Conservation (phyloP, 1,140 invertebrate species). For the Neomicropteryx cornuta region DNA sequence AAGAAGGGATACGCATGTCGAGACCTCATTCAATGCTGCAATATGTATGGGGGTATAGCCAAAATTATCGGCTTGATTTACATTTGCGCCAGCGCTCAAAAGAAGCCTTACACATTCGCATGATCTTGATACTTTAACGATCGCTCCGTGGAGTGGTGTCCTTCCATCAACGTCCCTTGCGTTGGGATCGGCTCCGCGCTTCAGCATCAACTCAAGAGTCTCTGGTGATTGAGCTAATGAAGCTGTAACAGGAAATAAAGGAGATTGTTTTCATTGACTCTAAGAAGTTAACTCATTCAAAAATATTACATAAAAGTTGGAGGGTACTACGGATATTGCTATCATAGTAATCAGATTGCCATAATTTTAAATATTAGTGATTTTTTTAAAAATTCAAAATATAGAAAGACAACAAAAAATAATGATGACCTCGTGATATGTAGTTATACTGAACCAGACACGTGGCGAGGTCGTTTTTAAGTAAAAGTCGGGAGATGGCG, state of each 20-base stretch:
- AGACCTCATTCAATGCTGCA: slow-evolving; percentile 74
- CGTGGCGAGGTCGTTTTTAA: too few species aligned
- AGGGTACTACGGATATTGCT: too few species aligned
- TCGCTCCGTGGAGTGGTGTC: slow-evolving; percentile 67
- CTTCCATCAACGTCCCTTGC: slow-evolving; percentile 55
- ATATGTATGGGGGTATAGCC: slow-evolving; percentile 74
- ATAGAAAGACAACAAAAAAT: too few species aligned
- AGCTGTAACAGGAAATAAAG: slow-evolving; percentile 33
- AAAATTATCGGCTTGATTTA: slow-evolving; percentile 66
- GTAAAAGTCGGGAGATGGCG: too few species aligned
- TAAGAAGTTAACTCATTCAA: too few species aligned
- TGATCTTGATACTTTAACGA: slow-evolving; percentile 61
- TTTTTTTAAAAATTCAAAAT: too few species aligned
- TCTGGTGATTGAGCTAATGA: slow-evolving; percentile 63
- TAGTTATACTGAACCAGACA: too few species aligned
- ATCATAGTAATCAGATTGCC: too few species aligned
- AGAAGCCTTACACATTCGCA: slow-evolving; percentile 57
- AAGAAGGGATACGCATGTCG: slow-evolving; percentile 60
- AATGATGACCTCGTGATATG: too few species aligned
- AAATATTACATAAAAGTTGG: too few species aligned
- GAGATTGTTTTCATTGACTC: too few species aligned
- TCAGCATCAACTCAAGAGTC: slow-evolving; percentile 56
- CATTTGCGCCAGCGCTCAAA: slow-evolving; percentile 55
- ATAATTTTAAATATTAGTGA: too few species aligned
- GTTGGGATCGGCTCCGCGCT: slow-evolving; percentile 47